phyloP scores from a whole-genome alignment of 2,113 vertebrate genomes.

The Anser cygnoides region DNA sequence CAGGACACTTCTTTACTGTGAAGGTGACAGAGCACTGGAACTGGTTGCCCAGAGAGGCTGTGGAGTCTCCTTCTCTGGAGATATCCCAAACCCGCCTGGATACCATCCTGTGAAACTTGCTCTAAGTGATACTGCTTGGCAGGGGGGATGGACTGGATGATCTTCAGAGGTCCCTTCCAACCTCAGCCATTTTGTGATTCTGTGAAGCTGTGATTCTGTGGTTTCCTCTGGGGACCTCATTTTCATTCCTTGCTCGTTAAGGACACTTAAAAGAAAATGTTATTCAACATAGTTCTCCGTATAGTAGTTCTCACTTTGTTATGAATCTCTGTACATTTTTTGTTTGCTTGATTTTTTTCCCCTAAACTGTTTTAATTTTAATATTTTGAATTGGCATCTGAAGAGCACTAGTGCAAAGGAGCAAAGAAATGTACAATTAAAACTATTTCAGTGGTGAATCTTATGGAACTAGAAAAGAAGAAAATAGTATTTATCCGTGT shows the following conservation, averaged over 20 bases:
- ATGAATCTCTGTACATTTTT: neutral
- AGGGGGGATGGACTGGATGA: too few relatives aligned
- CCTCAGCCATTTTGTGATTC: too few relatives aligned
- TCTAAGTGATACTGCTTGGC: too few relatives aligned
- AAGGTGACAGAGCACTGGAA: too few relatives aligned
- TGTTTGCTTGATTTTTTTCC: neutral
- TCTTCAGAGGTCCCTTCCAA: too few relatives aligned
- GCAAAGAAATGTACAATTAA: neutral
- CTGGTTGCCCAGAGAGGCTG: too few relatives aligned
- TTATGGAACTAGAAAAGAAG: neutral
- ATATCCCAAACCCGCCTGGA: too few relatives aligned
- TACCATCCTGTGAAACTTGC: too few relatives aligned
- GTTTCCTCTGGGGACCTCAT: neutral
- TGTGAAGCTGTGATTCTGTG: too few relatives aligned
- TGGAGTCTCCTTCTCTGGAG: too few relatives aligned
- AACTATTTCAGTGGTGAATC: neutral
- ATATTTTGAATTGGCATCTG: neutral
- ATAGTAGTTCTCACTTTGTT: neutral
- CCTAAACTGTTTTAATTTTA: neutral
- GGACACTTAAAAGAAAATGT: neutral
- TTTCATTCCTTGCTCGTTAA: neutral
- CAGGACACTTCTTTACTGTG: too few relatives aligned
- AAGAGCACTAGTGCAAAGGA: neutral
- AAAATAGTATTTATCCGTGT: neutral
- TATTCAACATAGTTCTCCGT: neutral